Evolutionary conservation across 2,888 invertebrate genomes (phyloP).

Genomic region (Leptarthrus brevirostris): DNA sequence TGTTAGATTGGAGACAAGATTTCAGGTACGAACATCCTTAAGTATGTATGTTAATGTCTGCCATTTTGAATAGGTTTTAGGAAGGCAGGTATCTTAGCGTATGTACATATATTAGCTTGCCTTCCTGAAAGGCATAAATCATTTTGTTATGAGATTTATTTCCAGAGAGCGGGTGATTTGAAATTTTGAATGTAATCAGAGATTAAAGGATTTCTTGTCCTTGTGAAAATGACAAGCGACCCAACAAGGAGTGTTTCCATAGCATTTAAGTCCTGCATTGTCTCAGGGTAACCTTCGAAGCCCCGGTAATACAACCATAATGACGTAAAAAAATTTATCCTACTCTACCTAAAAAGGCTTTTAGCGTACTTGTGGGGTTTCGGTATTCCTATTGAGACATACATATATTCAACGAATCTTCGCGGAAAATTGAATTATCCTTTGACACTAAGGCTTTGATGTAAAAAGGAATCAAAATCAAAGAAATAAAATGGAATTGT

Average conservation of each 20-base stretch:
- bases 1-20: background rate
- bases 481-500: no score
- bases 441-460: no score
- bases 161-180: background rate
- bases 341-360: background rate
- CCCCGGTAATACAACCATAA: background rate
- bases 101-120: background rate
- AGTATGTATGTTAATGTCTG: background rate
- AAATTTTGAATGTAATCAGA: background rate
- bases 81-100: background rate
- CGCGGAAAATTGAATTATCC: no score
- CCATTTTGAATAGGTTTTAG: background rate
- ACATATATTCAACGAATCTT: no score
- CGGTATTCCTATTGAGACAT: background rate
- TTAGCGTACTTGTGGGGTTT: background rate
- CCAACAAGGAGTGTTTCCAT: background rate
- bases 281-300: background rate
- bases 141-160: background rate
- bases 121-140: background rate
- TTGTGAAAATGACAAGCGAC: background rate
- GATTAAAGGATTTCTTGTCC: background rate
- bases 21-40: background rate
- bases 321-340: no score
- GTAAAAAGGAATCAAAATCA: no score
- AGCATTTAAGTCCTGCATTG: background rate